Base-by-base conservation (phyloP, 2,797 vertebrate genomes). In the Cossypha caffra region DNA sequence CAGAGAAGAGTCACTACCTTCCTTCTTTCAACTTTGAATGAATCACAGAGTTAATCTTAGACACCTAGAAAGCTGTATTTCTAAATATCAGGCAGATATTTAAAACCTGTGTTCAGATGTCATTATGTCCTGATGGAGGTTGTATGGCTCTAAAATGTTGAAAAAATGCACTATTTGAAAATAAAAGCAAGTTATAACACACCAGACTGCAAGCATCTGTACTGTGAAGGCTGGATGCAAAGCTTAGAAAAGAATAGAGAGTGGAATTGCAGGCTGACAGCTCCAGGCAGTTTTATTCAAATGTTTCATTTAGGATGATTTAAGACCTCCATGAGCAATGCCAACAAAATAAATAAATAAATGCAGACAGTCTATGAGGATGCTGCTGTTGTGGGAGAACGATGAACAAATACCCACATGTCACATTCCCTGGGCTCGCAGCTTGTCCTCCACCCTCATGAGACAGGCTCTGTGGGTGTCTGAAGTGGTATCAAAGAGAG, bases 171-270 rank as follows among this genome's bases (percentile, higher is more conserved):
- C 57, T 95, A 75, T 95, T 95, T 91, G 95, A 96, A 95, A 96
- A 96, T 90, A 95, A 95, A 96, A 94, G 78, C 86, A 93, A 91
- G 71, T 93, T 91, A 82, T 95, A 94, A 86, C 83, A 88, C 88
- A 91, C 87, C 88, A 95, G 89, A 97, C 86, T 91, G 54, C 63
- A 96, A 91, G 91, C 88, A 94, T 95, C 97, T 97, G 96, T 82
- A 96, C 91, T 96, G 91, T 48, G 93, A 96, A 97, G 73, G 69
- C 67, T 96, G 83, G 62, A 90, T 88, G 72, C 61, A 87, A 93
- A 73, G 52, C 66, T 90, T 80, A 95, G 84, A 83, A 96, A 93
- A 85, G 77, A 94, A 77, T 31, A n/a, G 0, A 8, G 62, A 63
- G 63, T 84, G 33, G 50, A 86, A 84, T 69, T 78, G 29, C 58